Evolutionary conservation across 2,888 invertebrate species (phyloP).

Genomic region (Chesias legatella): DNA sequence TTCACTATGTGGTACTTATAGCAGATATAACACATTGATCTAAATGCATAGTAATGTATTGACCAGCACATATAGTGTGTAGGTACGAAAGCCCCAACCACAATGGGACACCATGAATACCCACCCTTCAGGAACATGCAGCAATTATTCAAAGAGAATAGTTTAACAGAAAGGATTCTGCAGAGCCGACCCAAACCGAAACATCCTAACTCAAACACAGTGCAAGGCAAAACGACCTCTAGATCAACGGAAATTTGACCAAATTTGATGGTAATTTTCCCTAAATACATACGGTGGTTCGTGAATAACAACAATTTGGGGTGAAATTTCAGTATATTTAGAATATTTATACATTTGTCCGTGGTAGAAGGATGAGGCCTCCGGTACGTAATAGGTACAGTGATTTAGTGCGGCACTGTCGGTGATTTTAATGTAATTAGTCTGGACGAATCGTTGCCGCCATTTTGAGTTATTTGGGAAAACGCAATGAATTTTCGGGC

Average conservation of each 20-base stretch:
- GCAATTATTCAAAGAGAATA: conserved; percentile 82
- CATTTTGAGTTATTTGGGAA: conserved; percentile 52
- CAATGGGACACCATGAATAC: conserved; percentile 74
- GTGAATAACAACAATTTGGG: conserved; percentile 23
- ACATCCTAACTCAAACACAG: conserved; percentile 20
- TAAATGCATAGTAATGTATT: conserved; percentile 15
- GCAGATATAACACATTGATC: not conserved
- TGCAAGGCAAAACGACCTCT: conserved; percentile 28
- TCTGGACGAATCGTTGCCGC: conserved; percentile 57
- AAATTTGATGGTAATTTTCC: conserved; percentile 22
- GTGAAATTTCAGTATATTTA: conserved; percentile 72
- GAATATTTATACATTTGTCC: conserved; percentile 77
- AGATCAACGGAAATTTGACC: not conserved
- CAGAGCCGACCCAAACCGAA: conserved; percentile 41
- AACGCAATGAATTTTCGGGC: conserved; percentile 26
- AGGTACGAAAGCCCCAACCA: conserved; percentile 54
- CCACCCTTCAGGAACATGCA: conserved; percentile 78
- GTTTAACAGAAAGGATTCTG: conserved; percentile 80
- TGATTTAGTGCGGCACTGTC: conserved; percentile 70
- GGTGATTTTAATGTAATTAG: conserved; percentile 74
- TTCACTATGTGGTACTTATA: no score
- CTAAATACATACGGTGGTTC: conserved; percentile 1
- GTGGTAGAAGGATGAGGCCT: conserved; percentile 66
- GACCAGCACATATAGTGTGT: conserved; percentile 14
- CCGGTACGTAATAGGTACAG: conserved; percentile 68